Percentiles rank a stretch among this genome's conserved stretches.
These are phyloP conservation scores for Sceliomorpha sp. DNA, from an alignment of 2,888 invertebrate genomes.

Conservation along the genomic window DNA sequence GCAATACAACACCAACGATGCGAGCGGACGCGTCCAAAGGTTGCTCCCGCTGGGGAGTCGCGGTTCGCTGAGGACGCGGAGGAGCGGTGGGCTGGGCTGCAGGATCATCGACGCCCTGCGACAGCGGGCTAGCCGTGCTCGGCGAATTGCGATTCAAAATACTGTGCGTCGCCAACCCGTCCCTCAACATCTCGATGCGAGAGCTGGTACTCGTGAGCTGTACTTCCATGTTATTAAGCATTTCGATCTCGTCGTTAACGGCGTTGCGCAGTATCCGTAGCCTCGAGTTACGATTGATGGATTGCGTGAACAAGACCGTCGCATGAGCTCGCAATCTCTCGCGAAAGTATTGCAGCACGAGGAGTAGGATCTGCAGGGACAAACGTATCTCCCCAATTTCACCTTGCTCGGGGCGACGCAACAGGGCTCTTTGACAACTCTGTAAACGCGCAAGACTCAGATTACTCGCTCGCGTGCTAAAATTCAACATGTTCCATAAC, in stretches of 20 bases:
- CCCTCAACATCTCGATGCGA: conserved; percentile 53
- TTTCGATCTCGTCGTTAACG: conserved; percentile 58
- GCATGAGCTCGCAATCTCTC: conserved; percentile 55
- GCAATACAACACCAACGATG: no score
- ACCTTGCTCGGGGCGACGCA: conserved; percentile 49
- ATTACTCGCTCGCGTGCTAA: conserved; percentile 54
- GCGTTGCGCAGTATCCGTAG: conserved; percentile 47
- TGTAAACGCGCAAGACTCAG: conserved; percentile 55
- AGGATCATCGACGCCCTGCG: no score
- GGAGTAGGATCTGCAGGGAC: conserved; percentile 51
- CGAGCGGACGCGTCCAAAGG: no score
- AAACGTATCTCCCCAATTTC: conserved; percentile 33
- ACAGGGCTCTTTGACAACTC: conserved; percentile 48
- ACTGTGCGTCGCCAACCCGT: conserved; percentile 46
- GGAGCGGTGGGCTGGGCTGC: no score
- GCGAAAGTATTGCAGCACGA: conserved; percentile 57
- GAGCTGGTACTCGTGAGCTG: conserved; percentile 58
- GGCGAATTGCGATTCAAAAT: background rate
- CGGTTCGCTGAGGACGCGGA: no score
- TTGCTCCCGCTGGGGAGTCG: no score
- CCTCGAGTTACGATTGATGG: conserved; percentile 38
- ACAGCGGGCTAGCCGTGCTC: no score
- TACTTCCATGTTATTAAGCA: conserved; percentile 58
- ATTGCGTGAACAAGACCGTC: conserved; percentile 34
- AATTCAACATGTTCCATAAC: conserved; percentile 58